phyloP scores from a whole-genome alignment of 2,888 invertebrate genomes.

The Portevinia maculata region DNA sequence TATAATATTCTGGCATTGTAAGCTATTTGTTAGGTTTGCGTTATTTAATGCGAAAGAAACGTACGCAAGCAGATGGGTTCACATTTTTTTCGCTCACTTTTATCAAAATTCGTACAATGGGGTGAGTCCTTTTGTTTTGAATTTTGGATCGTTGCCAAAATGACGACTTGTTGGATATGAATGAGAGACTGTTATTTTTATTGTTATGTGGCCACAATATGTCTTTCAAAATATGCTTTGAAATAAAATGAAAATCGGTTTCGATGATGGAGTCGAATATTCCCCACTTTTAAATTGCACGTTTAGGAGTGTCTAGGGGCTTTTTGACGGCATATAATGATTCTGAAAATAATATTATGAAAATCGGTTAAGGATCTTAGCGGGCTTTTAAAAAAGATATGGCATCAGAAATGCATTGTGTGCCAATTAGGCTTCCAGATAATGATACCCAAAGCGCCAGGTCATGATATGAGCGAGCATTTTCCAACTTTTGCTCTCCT shows the following conservation, averaged over 20 bases:
- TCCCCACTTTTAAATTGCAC: too few species aligned
- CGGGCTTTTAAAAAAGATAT: too few species aligned
- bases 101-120: slow-evolving; percentile 7
- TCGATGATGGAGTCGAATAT: too few species aligned
- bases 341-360: too few species aligned
- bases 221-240: slow-evolving; percentile 48
- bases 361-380: too few species aligned
- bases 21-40: slow-evolving; percentile 15
- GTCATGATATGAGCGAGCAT: too few species aligned
- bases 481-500: too few species aligned
- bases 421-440: too few species aligned
- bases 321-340: too few species aligned
- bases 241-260: slow-evolving; percentile 47
- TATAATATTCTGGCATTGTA: slow-evolving; percentile 32
- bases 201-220: slow-evolving; percentile 48
- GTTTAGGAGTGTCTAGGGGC: too few species aligned
- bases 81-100: slow-evolving; percentile 1
- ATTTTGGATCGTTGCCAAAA: slow-evolving; percentile 58
- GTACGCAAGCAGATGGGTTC: slow-evolving; percentile 1
- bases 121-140: slow-evolving; percentile 46
- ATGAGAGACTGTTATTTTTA: slow-evolving; percentile 34
- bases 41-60: slow-evolving; percentile 31
- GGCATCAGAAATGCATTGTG: too few species aligned
- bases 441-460: too few species aligned
- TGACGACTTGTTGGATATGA: slow-evolving; percentile 56